Evolutionary conservation across 2,888 invertebrate species (phyloP).

Genomic region (Entomobrya multifasciata): DNA sequence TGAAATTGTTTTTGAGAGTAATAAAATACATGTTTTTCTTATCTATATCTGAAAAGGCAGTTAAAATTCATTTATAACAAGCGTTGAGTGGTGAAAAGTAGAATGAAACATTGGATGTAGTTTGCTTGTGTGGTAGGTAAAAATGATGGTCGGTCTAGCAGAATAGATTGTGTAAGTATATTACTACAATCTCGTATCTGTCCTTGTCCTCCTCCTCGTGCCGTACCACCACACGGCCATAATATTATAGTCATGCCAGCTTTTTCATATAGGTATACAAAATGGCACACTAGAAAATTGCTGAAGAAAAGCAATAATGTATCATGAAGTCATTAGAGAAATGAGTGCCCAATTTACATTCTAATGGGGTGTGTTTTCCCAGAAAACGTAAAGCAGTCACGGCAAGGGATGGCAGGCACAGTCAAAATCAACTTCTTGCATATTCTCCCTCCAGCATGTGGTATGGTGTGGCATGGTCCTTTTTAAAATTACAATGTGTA

Average conservation of each 20-base stretch:
- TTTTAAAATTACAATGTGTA: slow-evolving; percentile 18
- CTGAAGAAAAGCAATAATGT: slow-evolving; percentile 59
- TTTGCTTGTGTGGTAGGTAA: not conserved
- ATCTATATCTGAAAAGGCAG: no score
- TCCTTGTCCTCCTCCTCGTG: slow-evolving; percentile 1
- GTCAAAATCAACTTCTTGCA: slow-evolving; percentile 2
- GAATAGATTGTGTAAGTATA: not conserved
- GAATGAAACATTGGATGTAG: not conserved
- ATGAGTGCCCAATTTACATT: slow-evolving; percentile 70
- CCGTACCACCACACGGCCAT: no score
- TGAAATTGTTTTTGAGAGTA: slow-evolving; percentile 24
- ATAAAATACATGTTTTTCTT: no score
- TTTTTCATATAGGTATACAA: not conserved
- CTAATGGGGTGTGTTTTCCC: slow-evolving; percentile 57
- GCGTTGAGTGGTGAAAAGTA: not conserved
- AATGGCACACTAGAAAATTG: not conserved
- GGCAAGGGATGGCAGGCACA: no score
- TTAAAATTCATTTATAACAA: slow-evolving; percentile 21
- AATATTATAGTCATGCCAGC: no score
- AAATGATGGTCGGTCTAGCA: not conserved
- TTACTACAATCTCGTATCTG: no score
- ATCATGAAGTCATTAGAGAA: slow-evolving; percentile 70
- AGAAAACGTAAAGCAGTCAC: slow-evolving; percentile 4
- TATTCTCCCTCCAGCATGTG: slow-evolving; percentile 19
- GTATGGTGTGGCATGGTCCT: not conserved